A percentile compares a stretch with the other conserved stretches of the same genome.
phyloP scores from a whole-genome alignment of 2,888 invertebrate species.

The Ctena decussata region DNA sequence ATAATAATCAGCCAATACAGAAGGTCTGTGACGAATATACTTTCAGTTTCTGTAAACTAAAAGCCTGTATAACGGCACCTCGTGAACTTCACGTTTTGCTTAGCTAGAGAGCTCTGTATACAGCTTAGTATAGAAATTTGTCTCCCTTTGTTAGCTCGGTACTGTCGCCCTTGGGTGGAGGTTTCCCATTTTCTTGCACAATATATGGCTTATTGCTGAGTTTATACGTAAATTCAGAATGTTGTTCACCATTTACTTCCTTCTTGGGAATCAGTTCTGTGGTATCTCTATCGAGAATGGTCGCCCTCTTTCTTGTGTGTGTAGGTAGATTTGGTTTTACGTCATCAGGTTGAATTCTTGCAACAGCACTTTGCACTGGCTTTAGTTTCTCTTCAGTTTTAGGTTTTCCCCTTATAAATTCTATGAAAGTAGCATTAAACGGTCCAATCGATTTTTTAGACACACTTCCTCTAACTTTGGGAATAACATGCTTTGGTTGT shows the following conservation, averaged over 20 bases:
- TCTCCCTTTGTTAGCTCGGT: neutral
- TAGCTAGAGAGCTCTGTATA: no score
- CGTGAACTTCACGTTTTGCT: no score
- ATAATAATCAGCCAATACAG: no score
- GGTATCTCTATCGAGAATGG: neutral
- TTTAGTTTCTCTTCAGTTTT: neutral
- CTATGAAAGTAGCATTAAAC: neutral
- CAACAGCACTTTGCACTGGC: neutral
- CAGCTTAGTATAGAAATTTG: neutral
- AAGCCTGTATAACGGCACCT: no score
- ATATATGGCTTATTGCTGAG: neutral
- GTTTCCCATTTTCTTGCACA: neutral
- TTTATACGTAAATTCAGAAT: neutral
- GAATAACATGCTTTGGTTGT: neutral
- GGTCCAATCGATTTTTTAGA: neutral
- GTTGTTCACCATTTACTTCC: neutral
- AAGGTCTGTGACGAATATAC: no score
- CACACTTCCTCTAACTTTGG: neutral
- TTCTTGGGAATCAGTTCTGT: neutral
- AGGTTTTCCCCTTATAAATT: neutral
- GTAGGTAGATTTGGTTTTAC: neutral
- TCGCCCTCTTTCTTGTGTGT: neutral
- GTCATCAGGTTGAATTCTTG: neutral
- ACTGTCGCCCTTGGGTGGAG: no score
- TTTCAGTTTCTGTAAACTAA: no score